phyloP scores from a whole-genome alignment of 2,888 invertebrate species.

The Abrostola triplasia region DNA sequence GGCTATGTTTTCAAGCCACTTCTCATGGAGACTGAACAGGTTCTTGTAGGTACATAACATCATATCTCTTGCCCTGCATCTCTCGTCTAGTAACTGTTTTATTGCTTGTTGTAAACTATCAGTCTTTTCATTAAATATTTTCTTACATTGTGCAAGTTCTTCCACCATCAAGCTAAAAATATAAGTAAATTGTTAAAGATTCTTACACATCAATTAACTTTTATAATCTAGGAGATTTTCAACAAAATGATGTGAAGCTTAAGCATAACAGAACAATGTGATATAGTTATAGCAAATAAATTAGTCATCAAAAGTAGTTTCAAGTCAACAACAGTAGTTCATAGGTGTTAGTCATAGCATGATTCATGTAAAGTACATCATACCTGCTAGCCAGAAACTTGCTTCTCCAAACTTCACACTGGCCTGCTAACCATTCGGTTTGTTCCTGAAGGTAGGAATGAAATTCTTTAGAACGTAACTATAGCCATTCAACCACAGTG shows the following conservation, averaged over 20 bases:
- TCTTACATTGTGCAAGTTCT: conserved; percentile 96
- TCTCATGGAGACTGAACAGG: conserved; percentile 83
- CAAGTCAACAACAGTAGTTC: too few relatives aligned
- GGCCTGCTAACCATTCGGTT: conserved; percentile 97
- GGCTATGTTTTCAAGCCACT: conserved; percentile 82
- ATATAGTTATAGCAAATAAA: too few relatives aligned
- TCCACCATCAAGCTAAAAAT: conserved; percentile 95
- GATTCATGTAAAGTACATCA: conserved; percentile 5
- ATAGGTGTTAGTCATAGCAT: background rate
- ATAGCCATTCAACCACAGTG: background rate
- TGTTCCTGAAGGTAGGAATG: conserved; percentile 89
- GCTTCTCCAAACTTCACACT: conserved; percentile 98
- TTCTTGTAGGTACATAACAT: conserved; percentile 90
- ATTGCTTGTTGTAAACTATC: conserved; percentile 91
- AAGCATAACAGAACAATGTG: too few relatives aligned
- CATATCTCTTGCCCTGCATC: conserved; percentile 89
- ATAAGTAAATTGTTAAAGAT: too few relatives aligned
- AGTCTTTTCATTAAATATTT: conserved; percentile 91
- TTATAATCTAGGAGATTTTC: too few relatives aligned
- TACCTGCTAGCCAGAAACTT: conserved; percentile 98
- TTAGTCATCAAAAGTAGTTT: too few relatives aligned
- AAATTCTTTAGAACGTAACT: background rate
- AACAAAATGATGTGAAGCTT: too few relatives aligned
- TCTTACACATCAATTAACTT: too few relatives aligned
- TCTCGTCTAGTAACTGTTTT: conserved; percentile 91